phyloP scores from a whole-genome alignment of 2,797 vertebrate genomes.

The Helostoma temminkii region DNA sequence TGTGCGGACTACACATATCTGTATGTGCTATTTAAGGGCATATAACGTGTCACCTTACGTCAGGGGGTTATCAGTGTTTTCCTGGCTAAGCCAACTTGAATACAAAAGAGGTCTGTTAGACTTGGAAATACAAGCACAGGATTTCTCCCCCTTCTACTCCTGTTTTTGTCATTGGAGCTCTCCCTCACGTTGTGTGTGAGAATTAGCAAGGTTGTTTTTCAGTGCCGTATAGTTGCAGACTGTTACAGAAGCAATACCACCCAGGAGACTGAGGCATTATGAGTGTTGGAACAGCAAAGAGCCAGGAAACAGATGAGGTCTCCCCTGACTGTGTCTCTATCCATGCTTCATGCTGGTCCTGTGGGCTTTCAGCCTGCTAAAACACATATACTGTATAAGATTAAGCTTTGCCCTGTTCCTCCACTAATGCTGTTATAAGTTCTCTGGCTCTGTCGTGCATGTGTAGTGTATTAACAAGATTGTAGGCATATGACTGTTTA shows the following conservation, averaged over 20 bases:
- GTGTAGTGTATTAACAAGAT: constrained; percentile 28
- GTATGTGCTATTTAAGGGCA: constrained; percentile 43
- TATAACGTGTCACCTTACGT: constrained; percentile 74
- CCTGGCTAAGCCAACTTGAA: constrained; percentile 55
- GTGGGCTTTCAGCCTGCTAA: constrained; percentile 63
- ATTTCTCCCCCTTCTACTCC: neutral
- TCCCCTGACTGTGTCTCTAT: constrained; percentile 70
- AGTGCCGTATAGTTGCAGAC: constrained; percentile 72
- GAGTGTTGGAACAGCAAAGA: constrained; percentile 76
- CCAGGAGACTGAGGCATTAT: constrained; percentile 76
- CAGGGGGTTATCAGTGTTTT: constrained; percentile 72
- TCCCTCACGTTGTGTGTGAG: constrained; percentile 59
- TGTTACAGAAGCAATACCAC: constrained; percentile 78
- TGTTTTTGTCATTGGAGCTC: constrained; percentile 22
- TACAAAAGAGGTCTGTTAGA: constrained; percentile 64
- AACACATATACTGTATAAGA: constrained; percentile 65
- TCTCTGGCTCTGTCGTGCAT: constrained; percentile 6
- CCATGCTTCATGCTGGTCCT: constrained; percentile 61
- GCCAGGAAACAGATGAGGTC: constrained; percentile 76
- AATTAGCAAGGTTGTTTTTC: constrained; percentile 77
- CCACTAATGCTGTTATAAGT: constrained; percentile 53
- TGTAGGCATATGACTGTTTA: constrained; percentile 11
- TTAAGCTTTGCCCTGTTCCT: constrained; percentile 45
- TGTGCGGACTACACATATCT: constrained; percentile 4
- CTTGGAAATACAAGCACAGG: constrained; percentile 40